Conservation (phyloP, 1,140 invertebrate species). For the Holotrichia oblita region DNA sequence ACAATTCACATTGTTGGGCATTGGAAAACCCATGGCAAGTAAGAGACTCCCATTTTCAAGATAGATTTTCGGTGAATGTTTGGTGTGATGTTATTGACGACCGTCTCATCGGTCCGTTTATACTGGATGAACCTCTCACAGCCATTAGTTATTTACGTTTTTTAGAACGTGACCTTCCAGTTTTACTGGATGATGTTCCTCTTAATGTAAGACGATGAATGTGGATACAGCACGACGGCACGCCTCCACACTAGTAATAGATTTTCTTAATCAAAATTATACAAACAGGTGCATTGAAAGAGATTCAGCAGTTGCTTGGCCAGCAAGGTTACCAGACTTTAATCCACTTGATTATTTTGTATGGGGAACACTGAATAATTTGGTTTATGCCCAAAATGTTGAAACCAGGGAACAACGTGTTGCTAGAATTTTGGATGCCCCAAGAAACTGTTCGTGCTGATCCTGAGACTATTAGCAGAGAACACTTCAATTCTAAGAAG, state of each 20-base stretch:
- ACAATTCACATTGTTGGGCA: slow-evolving; percentile 37
- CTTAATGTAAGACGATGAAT: slow-evolving; percentile 5
- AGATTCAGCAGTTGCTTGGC: slow-evolving; percentile 29
- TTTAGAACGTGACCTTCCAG: slow-evolving; percentile 20
- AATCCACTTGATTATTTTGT: too few species aligned
- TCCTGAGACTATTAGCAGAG: too few species aligned
- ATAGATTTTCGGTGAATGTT: slow-evolving; percentile 35
- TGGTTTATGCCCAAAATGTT: too few species aligned
- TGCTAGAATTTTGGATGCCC: too few species aligned
- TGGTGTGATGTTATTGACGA: slow-evolving; percentile 35
- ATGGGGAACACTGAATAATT: too few species aligned
- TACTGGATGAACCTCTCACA: slow-evolving; percentile 27
- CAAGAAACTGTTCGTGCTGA: too few species aligned
- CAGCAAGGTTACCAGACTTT: too few species aligned
- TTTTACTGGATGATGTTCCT: slow-evolving; percentile 39
- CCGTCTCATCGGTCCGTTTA: slow-evolving; percentile 30
- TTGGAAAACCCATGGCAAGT: slow-evolving; percentile 1
- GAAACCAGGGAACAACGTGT: too few species aligned
- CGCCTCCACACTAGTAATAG: neutral
- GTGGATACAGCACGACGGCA: neutral
- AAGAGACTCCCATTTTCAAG: neutral
- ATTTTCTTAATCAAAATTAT: slow-evolving; percentile 22
- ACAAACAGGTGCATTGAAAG: slow-evolving; percentile 38
- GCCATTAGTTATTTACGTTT: slow-evolving; percentile 35
- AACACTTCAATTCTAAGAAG: too few species aligned